Evolutionary conservation across 2,113 vertebrate species (phyloP).

Genomic region (Proterorhinus semilunaris): DNA sequence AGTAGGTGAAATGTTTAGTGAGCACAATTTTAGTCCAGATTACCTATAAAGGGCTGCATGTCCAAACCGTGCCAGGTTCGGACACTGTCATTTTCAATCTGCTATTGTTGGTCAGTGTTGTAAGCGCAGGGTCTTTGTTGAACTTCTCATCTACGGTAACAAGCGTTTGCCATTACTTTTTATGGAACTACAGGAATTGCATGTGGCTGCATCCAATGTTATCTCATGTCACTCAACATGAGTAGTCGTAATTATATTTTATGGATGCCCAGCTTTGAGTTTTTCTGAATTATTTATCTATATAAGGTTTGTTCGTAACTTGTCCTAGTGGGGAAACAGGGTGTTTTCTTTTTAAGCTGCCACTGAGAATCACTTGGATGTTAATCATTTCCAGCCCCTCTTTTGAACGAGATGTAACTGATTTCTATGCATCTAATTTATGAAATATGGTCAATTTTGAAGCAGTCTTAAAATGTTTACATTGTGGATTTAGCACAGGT

Average conservation of each 20-base stretch:
- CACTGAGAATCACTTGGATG: slow-evolving; percentile 19
- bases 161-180: slow-evolving; percentile 4
- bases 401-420: slow-evolving; percentile 51
- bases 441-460: slow-evolving; percentile 49
- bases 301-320: slow-evolving; percentile 2
- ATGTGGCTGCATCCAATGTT: slow-evolving; percentile 8
- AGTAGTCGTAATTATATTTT: slow-evolving; percentile 22
- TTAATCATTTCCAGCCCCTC: slow-evolving; percentile 13
- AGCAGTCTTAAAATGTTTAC: slow-evolving; percentile 75
- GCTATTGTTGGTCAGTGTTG: slow-evolving; percentile 9
- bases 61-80: slow-evolving; percentile 38
- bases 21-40: slow-evolving; percentile 11
- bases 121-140: slow-evolving; percentile 40
- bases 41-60: slow-evolving; percentile 63
- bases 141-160: slow-evolving; percentile 11
- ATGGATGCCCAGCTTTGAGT: slow-evolving; percentile 21
- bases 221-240: slow-evolving; percentile 11
- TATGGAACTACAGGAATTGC: slow-evolving; percentile 1
- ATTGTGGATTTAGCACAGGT: slow-evolving; percentile 71
- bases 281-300: slow-evolving; percentile 14
- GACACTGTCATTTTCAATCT: slow-evolving; percentile 36
- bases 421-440: slow-evolving; percentile 76
- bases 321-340: slow-evolving; percentile 13
- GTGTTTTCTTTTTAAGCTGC: slow-evolving; percentile 11
- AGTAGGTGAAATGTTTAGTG: slow-evolving; percentile 21